These are phyloP conservation scores for Xiphophorus birchmanni DNA, from an alignment of 2,797 vertebrate genomes.

Conservation along the genomic window DNA sequence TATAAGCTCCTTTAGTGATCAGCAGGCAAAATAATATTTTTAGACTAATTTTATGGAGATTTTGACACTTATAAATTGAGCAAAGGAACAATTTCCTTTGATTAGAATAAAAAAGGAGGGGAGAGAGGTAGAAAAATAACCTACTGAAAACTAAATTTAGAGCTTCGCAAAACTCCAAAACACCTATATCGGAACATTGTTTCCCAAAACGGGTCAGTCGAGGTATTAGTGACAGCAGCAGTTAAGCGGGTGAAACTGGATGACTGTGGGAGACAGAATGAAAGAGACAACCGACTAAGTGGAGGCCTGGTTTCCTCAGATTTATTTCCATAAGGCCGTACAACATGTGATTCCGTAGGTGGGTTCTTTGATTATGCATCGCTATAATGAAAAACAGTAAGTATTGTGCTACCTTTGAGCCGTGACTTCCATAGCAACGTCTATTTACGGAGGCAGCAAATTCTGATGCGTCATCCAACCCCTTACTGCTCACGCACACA, in stretches of 20 bases:
- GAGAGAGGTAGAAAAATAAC: neutral
- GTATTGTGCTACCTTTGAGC: conserved; percentile 3
- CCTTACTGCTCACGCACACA: neutral
- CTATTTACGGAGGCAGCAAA: conserved; percentile 13
- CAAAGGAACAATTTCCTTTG: conserved; percentile 3
- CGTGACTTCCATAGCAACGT: conserved; percentile 9
- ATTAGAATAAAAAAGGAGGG: neutral
- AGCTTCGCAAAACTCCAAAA: neutral
- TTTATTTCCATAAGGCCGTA: conserved; percentile 49
- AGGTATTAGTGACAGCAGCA: conserved; percentile 12
- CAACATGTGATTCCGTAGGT: conserved; percentile 44
- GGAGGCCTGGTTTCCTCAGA: conserved; percentile 27
- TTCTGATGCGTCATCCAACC: neutral
- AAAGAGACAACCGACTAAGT: conserved; percentile 27
- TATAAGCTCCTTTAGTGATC: conserved; percentile 13
- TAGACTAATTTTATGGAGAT: neutral
- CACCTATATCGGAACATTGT: conserved; percentile 5
- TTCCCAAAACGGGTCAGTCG: neutral
- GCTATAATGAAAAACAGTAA: conserved; percentile 17
- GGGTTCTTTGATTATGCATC: conserved; percentile 56
- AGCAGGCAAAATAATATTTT: conserved; percentile 14
- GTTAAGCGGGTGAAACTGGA: neutral
- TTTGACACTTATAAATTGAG: neutral
- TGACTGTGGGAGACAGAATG: conserved; percentile 11
- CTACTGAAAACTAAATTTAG: neutral